These are phyloP conservation scores for Dasysyrphus albostriatus DNA, from an alignment of 2,888 invertebrate species.

Conservation along the genomic window DNA sequence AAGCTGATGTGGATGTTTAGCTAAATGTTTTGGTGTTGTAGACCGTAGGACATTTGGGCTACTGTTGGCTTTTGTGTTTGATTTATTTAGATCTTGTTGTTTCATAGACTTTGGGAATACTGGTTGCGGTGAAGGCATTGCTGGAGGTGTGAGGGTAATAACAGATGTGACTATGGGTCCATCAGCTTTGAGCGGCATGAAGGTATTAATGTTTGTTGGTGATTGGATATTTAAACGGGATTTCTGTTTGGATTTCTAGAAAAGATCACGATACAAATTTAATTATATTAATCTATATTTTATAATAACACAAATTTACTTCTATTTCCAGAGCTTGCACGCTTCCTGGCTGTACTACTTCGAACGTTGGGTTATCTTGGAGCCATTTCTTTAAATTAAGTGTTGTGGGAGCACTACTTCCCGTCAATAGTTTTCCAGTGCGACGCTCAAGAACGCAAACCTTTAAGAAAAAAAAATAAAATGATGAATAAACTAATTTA, in stretches of 20 bases:
- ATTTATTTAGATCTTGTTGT: conserved; percentile 45
- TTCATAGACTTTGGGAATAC: conserved; percentile 48
- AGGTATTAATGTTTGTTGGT: conserved; percentile 39
- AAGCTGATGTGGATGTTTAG: conserved; percentile 80
- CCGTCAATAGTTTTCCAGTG: conserved; percentile 90
- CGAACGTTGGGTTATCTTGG: conserved; percentile 93
- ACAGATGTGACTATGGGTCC: conserved; percentile 28
- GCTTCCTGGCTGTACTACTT: conserved; percentile 90
- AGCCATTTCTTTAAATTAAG: conserved; percentile 93
- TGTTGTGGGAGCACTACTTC: conserved; percentile 92
- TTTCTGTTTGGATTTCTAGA: conserved; percentile 62
- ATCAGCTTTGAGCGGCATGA: conserved; percentile 44
- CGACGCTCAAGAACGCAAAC: conserved; percentile 93
- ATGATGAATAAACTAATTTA: conserved; percentile 13
- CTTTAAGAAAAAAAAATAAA: too few relatives aligned
- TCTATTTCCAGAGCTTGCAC: conserved; percentile 83
- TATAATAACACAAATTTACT: conserved; percentile 72
- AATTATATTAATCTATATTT: not conserved
- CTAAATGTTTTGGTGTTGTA: conserved; percentile 78
- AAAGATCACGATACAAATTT: not conserved
- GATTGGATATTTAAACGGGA: conserved; percentile 43
- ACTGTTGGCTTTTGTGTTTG: conserved; percentile 28
- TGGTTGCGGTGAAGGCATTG: conserved; percentile 29
- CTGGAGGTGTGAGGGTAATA: conserved; percentile 23
- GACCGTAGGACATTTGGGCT: conserved; percentile 27